phyloP scores from a whole-genome alignment of 2,797 vertebrate genomes.

The Micromesistius poutassou region DNA sequence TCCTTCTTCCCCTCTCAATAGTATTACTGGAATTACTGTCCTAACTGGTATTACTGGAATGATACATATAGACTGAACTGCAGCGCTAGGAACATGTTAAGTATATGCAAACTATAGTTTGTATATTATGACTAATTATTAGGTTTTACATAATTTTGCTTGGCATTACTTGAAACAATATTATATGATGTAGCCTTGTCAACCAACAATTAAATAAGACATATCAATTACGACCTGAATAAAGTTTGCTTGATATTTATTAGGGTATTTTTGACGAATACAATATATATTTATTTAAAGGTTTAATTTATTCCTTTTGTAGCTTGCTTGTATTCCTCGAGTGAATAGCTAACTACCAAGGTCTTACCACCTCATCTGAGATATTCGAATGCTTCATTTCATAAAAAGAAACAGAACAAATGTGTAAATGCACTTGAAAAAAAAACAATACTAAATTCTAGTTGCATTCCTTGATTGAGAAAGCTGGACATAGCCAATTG shows the following conservation, averaged over 20 bases:
- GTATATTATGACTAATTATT: neutral
- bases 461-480: neutral
- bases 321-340: neutral
- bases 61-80: neutral
- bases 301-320: neutral
- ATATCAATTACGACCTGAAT: neutral
- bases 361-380: neutral
- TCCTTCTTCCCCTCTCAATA: neutral
- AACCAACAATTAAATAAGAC: neutral
- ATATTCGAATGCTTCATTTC: neutral
- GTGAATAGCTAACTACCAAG: neutral
- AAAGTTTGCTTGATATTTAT: neutral
- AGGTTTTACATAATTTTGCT: neutral
- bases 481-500: neutral
- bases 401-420: neutral
- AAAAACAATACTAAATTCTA: neutral
- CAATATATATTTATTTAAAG: neutral
- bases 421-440: neutral
- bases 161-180: neutral
- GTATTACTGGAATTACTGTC: no score
- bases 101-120: neutral
- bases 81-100: neutral
- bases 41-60: neutral
- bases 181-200: neutral
- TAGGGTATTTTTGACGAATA: neutral